phyloP scores from a whole-genome alignment of 2,888 invertebrate genomes.

The Drosophila buzzatii region DNA sequence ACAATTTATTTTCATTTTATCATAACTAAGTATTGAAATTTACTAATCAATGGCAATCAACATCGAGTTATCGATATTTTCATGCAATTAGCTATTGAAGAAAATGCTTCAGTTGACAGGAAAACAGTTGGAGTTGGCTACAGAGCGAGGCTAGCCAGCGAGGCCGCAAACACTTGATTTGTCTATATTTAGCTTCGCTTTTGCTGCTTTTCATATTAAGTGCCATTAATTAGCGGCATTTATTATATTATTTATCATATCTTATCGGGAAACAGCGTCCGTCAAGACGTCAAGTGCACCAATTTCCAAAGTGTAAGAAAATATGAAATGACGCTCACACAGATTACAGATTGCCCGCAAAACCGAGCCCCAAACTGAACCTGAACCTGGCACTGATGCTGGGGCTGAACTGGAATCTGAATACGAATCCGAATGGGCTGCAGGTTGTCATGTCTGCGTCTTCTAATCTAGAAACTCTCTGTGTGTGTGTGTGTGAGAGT shows the following conservation, averaged over 20 bases:
- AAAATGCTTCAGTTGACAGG: conserved; percentile 11
- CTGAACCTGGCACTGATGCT: conserved; percentile 15
- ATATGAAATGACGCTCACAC: conserved; percentile 61
- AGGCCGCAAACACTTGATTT: conserved; percentile 2
- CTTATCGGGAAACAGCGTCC: conserved; percentile 52
- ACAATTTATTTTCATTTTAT: not conserved
- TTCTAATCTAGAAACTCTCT: conserved; percentile 46
- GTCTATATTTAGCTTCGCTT: conserved; percentile 11
- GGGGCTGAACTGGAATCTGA: conserved; percentile 26
- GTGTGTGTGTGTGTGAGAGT: conserved; percentile 8
- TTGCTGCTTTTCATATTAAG: conserved; percentile 33
- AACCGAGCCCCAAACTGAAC: conserved; percentile 19
- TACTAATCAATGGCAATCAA: not conserved
- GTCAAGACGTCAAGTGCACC: conserved; percentile 46
- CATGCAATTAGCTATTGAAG: conserved; percentile 6
- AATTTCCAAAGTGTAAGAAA: conserved; percentile 52
- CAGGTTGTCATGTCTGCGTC: conserved; percentile 36
- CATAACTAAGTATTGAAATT: not conserved
- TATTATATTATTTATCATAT: conserved; percentile 49
- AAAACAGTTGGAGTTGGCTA: conserved; percentile 11
- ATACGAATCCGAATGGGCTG: conserved; percentile 24
- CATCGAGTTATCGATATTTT: not conserved
- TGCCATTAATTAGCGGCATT: conserved; percentile 63
- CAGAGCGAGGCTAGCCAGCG: not conserved
- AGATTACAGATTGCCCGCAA: conserved; percentile 23